phyloP scores from a whole-genome alignment of 2,888 invertebrate species.

The Pollenia griseotomentosa region DNA sequence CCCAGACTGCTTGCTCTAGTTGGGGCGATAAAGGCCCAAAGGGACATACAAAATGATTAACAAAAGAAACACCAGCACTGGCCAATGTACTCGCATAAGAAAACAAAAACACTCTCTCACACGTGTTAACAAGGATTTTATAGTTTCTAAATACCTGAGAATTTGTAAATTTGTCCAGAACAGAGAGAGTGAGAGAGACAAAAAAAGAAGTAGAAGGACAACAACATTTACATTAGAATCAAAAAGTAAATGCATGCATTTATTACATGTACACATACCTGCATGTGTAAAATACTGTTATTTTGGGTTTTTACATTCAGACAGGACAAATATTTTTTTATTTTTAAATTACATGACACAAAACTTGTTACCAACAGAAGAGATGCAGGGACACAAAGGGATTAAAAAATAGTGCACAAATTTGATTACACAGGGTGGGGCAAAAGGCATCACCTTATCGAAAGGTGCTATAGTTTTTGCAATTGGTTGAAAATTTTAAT shows the following conservation, averaged over 20 bases:
- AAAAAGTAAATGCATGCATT: constrained; percentile 27
- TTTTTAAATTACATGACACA: constrained; percentile 7
- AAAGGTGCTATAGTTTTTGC: no score
- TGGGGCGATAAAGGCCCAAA: constrained; percentile 1
- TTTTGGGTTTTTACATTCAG: constrained; percentile 22
- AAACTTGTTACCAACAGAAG: background rate
- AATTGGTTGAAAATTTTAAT: no score
- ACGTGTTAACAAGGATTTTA: constrained; percentile 44
- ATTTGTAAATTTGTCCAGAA: constrained; percentile 65
- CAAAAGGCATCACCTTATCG: no score
- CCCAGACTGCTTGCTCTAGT: background rate
- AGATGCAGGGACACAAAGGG: background rate
- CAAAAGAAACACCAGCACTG: constrained; percentile 20
- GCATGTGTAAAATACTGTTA: constrained; percentile 32
- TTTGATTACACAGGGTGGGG: background rate
- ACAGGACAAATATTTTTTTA: constrained; percentile 19
- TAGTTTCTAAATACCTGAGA: constrained; percentile 60
- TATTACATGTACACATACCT: background rate
- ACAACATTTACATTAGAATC: background rate
- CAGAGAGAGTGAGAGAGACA: background rate
- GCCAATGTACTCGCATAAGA: background rate
- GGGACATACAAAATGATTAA: constrained; percentile 46
- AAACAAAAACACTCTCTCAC: background rate
- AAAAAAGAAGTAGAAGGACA: background rate
- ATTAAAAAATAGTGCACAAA: background rate